phyloP scores from a whole-genome alignment of 2,113 vertebrate genomes.

The Muntiacus reevesi region DNA sequence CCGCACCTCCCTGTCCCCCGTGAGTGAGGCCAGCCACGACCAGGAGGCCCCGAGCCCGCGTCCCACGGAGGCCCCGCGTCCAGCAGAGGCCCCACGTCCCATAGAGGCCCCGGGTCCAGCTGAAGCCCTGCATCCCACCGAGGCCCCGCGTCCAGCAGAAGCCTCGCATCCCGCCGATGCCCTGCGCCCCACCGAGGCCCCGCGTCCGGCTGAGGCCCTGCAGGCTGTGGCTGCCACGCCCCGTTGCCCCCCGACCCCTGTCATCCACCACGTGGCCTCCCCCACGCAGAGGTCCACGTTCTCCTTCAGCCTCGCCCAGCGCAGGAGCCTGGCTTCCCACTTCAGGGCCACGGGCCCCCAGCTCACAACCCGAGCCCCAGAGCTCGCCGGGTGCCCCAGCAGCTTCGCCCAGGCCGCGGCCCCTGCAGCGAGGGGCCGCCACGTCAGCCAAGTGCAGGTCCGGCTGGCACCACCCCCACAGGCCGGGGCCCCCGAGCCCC shows the following conservation, averaged over 20 bases:
- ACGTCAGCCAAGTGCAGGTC: slow-evolving; percentile 45
- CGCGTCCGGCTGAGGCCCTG: background rate
- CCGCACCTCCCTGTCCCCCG: slow-evolving; percentile 90
- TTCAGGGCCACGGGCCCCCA: slow-evolving; percentile 36
- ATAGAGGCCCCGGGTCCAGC: background rate
- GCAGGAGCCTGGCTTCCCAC: slow-evolving; percentile 68
- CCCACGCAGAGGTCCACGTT: slow-evolving; percentile 78
- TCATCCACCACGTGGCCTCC: slow-evolving; percentile 74
- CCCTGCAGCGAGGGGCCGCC: background rate
- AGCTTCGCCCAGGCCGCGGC: background rate
- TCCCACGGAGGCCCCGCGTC: slow-evolving; percentile 48
- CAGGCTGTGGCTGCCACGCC: slow-evolving; percentile 33
- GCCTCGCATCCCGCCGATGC: too few relatives aligned
- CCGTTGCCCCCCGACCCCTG: slow-evolving; percentile 40
- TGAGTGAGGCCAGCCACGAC: slow-evolving; percentile 91
- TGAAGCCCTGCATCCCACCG: background rate
- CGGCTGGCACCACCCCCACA: slow-evolving; percentile 46
- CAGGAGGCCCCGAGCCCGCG: slow-evolving; percentile 76
- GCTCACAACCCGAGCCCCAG: background rate
- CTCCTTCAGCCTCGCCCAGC: slow-evolving; percentile 67
- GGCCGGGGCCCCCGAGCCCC: background rate
- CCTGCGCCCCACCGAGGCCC: slow-evolving; percentile 62
- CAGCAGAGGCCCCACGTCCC: background rate
- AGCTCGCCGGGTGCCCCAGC: background rate
- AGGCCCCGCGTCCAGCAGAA: background rate